phyloP scores from a whole-genome alignment of 2,113 vertebrate species.

The Cricetomys ansorgei region DNA sequence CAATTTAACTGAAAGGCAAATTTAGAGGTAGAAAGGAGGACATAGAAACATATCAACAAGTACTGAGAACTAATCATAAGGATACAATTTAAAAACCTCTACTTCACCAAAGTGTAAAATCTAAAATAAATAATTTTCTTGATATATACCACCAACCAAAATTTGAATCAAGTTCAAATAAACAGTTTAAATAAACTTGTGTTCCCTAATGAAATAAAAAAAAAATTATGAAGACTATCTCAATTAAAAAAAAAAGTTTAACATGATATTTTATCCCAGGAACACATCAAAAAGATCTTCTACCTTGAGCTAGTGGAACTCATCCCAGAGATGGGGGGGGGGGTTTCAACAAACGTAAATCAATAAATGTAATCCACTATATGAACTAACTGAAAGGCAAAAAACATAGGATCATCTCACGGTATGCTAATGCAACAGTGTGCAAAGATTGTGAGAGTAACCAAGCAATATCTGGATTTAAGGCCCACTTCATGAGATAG shows the following conservation, averaged over 20 bases:
- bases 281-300: neutral
- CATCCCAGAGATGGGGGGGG: neutral
- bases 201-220: rapidly evolving
- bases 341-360: neutral
- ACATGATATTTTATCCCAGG: too few species aligned
- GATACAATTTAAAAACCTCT: neutral
- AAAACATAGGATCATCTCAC: neutral
- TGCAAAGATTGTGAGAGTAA: neutral
- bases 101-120: neutral
- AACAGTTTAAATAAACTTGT: neutral
- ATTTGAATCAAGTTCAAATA: neutral
- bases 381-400: neutral
- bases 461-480: neutral
- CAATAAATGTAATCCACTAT: neutral
- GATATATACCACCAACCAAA: neutral
- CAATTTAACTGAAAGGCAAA: neutral
- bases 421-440: neutral
- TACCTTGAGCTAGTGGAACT: neutral
- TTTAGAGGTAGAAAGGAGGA: neutral
- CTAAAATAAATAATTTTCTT: neutral
- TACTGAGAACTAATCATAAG: too few species aligned
- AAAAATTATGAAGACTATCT: too few species aligned
- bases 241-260: too few species aligned
- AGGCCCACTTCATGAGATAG: neutral
- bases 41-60: neutral